These are phyloP conservation scores for Crocuta crocuta DNA, from an alignment of 2,113 vertebrate species.

Conservation along the genomic window DNA sequence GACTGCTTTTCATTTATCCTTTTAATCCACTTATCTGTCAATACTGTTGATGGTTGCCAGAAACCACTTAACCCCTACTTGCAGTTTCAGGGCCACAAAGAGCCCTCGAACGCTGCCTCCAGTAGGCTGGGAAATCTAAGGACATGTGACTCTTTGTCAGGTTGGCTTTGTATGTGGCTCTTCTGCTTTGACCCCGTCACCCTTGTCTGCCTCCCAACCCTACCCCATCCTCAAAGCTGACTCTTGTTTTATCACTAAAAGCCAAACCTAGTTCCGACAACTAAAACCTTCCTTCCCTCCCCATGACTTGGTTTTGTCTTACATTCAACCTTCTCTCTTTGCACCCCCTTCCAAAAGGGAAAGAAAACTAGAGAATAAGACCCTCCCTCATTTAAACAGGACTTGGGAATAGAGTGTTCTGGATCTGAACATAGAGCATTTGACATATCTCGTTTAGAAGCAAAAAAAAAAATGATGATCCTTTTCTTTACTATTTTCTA, in stretches of 20 bases:
- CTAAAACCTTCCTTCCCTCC: not conserved
- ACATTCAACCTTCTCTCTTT: not conserved
- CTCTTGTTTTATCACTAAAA: not conserved
- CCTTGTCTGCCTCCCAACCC: not conserved
- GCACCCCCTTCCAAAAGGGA: not conserved
- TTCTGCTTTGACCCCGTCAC: not conserved
- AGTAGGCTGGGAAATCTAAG: not conserved
- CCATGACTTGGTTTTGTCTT: not conserved
- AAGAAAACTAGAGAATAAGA: not conserved
- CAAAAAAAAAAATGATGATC: not conserved
- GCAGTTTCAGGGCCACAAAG: not conserved
- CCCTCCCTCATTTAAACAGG: not conserved
- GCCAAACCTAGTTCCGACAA: not conserved
- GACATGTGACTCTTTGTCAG: not conserved
- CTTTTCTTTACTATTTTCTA: not conserved
- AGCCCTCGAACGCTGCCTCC: not conserved
- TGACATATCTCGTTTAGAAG: not conserved
- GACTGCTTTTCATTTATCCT: not conserved
- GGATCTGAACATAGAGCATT: not conserved
- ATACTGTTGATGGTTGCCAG: not conserved
- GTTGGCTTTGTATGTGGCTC: not conserved
- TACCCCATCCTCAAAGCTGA: not conserved
- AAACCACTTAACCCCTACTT: not conserved
- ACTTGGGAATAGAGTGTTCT: not conserved
- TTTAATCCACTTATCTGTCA: conserved; percentile 20